A percentile compares a stretch with the other conserved stretches of the same genome.
These are phyloP conservation scores for Xyrauchen texanus DNA, from an alignment of 2,113 vertebrate species.

Conservation along the genomic window DNA sequence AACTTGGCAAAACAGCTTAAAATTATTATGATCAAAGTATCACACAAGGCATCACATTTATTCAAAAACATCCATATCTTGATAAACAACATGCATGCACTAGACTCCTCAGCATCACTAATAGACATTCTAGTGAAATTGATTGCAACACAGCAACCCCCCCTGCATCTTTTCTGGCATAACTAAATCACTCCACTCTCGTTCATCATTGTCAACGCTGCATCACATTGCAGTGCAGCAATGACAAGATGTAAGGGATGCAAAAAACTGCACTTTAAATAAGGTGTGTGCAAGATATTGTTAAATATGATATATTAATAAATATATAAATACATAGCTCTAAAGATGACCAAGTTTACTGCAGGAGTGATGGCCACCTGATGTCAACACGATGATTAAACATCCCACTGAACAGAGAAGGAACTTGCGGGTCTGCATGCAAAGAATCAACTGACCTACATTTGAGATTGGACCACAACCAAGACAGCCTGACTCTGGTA, in stretches of 20 bases:
- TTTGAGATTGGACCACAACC: not conserved
- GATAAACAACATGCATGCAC: constrained; percentile 5
- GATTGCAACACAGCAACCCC: not conserved
- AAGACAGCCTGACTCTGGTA: not conserved
- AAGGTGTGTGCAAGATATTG: too few species aligned
- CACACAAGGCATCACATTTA: not conserved
- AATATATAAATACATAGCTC: too few species aligned
- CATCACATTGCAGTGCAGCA: too few species aligned
- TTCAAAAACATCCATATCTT: constrained; percentile 7
- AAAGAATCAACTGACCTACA: constrained; percentile 17
- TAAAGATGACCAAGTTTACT: too few species aligned
- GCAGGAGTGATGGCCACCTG: too few species aligned
- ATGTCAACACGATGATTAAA: not conserved
- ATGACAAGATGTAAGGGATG: too few species aligned
- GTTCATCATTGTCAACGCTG: too few species aligned
- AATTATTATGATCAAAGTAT: not conserved
- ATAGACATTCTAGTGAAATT: not conserved
- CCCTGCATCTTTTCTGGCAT: not conserved
- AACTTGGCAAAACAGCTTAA: not conserved
- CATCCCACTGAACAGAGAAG: not conserved
- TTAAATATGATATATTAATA: too few species aligned
- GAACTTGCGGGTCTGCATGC: not conserved
- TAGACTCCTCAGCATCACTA: not conserved
- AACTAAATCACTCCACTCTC: not conserved
- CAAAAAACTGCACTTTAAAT: too few species aligned